Evolutionary conservation across 2,113 vertebrate genomes (phyloP).

Genomic region (Polyodon spathula): DNA sequence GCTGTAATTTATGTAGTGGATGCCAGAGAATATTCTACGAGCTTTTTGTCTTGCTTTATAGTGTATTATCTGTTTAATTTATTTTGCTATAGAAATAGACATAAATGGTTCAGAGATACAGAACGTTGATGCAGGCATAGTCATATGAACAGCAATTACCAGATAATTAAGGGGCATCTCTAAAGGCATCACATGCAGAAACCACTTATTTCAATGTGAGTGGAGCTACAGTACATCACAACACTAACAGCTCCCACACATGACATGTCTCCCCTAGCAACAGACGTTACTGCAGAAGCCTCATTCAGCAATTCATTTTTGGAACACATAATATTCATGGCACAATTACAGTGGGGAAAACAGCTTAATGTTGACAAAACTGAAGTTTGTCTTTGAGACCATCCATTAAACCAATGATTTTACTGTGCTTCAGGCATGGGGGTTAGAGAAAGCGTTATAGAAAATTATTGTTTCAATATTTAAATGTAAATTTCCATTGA

Average conservation of each 20-base stretch:
- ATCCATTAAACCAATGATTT: too few species aligned
- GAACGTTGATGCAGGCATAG: background rate
- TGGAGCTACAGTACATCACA: slow-evolving; percentile 8
- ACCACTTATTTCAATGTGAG: slow-evolving; percentile 1
- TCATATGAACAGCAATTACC: slow-evolving; percentile 10
- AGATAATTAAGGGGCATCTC: background rate
- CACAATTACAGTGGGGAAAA: background rate
- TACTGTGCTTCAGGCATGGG: too few species aligned
- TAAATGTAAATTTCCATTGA: too few species aligned
- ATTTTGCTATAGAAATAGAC: too few species aligned
- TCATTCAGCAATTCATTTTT: background rate
- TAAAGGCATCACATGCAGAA: background rate
- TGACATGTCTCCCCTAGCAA: slow-evolving; percentile 20
- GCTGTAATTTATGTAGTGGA: too few species aligned
- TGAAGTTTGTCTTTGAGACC: too few species aligned
- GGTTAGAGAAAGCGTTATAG: too few species aligned
- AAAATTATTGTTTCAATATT: too few species aligned
- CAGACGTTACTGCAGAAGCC: slow-evolving; percentile 9
- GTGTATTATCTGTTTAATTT: too few species aligned
- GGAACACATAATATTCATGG: slow-evolving; percentile 9
- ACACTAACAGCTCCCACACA: background rate
- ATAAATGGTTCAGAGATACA: too few species aligned
- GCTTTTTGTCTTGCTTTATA: too few species aligned
- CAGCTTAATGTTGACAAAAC: background rate
- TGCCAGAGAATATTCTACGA: too few species aligned